A percentile compares a stretch with the other conserved stretches of the same genome.
phyloP scores from a whole-genome alignment of 2,888 invertebrate genomes.

The Hipparchia sbordonii region DNA sequence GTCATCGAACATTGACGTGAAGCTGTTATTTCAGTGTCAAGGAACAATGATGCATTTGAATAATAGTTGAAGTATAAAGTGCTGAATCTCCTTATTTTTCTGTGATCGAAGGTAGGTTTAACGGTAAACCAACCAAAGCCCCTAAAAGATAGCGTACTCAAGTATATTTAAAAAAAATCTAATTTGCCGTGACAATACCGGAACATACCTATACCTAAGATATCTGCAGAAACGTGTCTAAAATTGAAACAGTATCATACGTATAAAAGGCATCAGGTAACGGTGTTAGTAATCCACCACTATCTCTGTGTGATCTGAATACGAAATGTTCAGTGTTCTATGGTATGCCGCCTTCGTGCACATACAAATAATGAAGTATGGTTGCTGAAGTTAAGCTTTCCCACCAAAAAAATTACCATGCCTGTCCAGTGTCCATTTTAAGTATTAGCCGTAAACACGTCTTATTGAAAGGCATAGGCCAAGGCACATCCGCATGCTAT shows the following conservation, averaged over 20 bases:
- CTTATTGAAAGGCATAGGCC: no score
- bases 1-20: no score
- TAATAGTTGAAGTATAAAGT: no score
- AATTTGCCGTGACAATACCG: constrained; percentile 9
- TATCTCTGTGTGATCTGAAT: constrained; percentile 33
- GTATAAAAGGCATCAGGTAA: constrained; percentile 33
- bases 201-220: background rate
- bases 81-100: no score
- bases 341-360: background rate
- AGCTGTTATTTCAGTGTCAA: no score
- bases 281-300: constrained; percentile 38
- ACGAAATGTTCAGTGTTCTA: constrained; percentile 24
- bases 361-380: no score
- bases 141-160: background rate
- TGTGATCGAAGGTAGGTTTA: background rate
- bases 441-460: no score
- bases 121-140: background rate
- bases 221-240: background rate
- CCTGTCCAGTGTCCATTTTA: no score
- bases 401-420: no score
- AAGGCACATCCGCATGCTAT: no score
- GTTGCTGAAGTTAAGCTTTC: no score
- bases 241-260: background rate
- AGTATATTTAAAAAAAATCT: background rate
- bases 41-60: no score